These are phyloP conservation scores for Mantis religiosa DNA, from an alignment of 2,888 invertebrate genomes.

Conservation along the genomic window DNA sequence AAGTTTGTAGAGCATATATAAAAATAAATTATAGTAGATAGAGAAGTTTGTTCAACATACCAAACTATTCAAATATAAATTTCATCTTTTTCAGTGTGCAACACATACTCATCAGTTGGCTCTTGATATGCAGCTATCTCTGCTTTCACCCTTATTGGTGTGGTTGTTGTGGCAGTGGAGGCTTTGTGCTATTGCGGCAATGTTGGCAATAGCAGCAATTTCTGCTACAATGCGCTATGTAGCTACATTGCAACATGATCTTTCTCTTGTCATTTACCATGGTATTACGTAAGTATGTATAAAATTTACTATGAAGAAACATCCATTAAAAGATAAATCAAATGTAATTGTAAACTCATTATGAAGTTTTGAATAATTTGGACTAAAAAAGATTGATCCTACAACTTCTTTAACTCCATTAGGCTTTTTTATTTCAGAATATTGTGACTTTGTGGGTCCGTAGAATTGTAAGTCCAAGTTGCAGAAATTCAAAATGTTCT, in stretches of 20 bases:
- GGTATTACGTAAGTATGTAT: slow-evolving; percentile 58
- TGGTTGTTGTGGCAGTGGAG: slow-evolving; percentile 58
- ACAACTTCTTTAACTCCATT: too few species aligned
- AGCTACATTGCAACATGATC: slow-evolving; percentile 55
- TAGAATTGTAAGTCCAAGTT: too few species aligned
- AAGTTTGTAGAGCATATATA: too few species aligned
- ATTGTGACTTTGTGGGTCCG: too few species aligned
- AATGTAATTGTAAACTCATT: too few species aligned
- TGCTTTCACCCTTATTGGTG: slow-evolving; percentile 60
- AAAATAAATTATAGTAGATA: too few species aligned
- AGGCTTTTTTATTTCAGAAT: too few species aligned
- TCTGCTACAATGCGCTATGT: slow-evolving; percentile 62
- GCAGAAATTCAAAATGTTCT: too few species aligned
- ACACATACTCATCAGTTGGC: slow-evolving; percentile 72
- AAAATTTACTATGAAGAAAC: too few species aligned
- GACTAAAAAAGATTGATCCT: too few species aligned
- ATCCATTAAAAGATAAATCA: neutral
- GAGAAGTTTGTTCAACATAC: too few species aligned
- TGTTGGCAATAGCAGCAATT: slow-evolving; percentile 53
- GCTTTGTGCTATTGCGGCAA: slow-evolving; percentile 51
- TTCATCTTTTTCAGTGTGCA: slow-evolving; percentile 57
- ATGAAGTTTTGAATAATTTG: too few species aligned
- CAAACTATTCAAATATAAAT: neutral
- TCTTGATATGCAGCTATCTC: slow-evolving; percentile 67
- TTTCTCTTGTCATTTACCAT: slow-evolving; percentile 62